Evolutionary conservation across 2,888 invertebrate genomes (phyloP), one percentile per base, ranked within the genome.

Genomic region (Volucella bombylans): DNA sequence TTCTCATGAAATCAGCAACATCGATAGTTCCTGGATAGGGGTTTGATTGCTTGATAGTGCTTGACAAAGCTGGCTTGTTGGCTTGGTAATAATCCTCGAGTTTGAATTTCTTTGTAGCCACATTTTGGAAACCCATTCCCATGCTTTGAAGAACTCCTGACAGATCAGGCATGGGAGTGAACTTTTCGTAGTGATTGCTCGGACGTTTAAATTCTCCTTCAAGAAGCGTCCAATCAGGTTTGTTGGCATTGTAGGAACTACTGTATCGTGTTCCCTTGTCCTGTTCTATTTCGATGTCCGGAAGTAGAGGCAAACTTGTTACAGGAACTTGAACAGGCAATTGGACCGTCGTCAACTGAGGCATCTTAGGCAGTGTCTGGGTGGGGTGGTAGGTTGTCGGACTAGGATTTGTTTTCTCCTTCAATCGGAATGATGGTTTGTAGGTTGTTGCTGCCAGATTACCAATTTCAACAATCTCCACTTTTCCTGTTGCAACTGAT

Each of bases 361-460:
- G 52, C 31, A 57, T 18, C 18, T 77, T 81, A 41, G 64, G 50
- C 10, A 43, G 9, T 1, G 64, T 45, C 11, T 49, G 90, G 88
- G 61, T 83, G 86, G 54, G 90, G 87, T 50, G 89, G 87, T 74
- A 88, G 65, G 65, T 87, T 64, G 74, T 88, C 86, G 87, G 86
- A 8, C 59, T 74, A 57, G 76, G 52, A 62, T 79, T 71, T n/a
- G 54, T 18, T 69, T 71, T 59, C 23, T 65, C 62, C 71, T 89
- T 89, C 8, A 87, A 10, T 4, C 85, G 92, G 49, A 92, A 89
- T 8, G 92, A 92, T 8, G 93, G 92, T 71, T 91, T 91, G 86
- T 93, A 93, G 1, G 93, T 93, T 8, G 93, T 92, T 23, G 91
- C 91, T n/a, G 90, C 90, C 45, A 90, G 83, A 38, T 92, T 92